A percentile compares a stretch with the other conserved stretches of the same genome.
These are phyloP conservation scores for cat (Felis catus) DNA, from an alignment of 2,113 vertebrate genomes.

Conservation along the genomic window F.catus_Fca126_mat1.0 CM031413.1:165100501-165101000, in stretches of 20 bases:
- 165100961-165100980: too few relatives aligned
- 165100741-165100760: neutral
- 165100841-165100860: neutral
- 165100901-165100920: neutral
- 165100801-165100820: neutral
- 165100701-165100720: neutral
- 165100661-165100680: too few relatives aligned
- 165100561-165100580: neutral
- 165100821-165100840: neutral
- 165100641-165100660: too few relatives aligned
- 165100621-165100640: neutral
- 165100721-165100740: neutral
- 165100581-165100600: neutral
- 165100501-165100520: neutral
- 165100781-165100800: neutral
- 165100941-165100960: too few relatives aligned
- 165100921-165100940: too few relatives aligned
- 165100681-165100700: neutral
- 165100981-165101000: neutral
- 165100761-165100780: neutral
- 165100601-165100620: neutral
- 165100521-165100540: neutral
- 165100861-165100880: neutral
- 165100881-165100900: neutral
- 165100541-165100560: neutral